Conservation (phyloP, 2,888 invertebrate species). For the Eupithecia dodoneata region DNA sequence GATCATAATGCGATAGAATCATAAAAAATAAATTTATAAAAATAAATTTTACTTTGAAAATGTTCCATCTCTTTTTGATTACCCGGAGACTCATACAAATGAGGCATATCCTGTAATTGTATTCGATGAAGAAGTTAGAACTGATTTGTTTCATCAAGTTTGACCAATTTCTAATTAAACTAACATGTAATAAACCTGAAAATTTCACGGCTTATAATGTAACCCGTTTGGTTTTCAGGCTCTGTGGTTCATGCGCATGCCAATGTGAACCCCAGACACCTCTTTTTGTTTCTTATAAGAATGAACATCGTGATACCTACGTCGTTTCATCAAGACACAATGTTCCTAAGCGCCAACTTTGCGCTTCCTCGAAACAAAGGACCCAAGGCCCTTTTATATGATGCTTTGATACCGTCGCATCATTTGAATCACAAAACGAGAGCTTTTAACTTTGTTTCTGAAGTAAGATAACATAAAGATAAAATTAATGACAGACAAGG, state of each 20-base stretch:
- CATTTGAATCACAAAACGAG: constrained; percentile 10
- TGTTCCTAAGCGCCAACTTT: background rate
- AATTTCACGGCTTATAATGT: too few relatives aligned
- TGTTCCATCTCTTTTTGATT: too few relatives aligned
- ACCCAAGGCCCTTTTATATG: background rate
- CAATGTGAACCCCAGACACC: background rate
- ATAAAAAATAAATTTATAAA: too few relatives aligned
- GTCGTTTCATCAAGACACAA: background rate
- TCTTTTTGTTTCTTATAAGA: background rate
- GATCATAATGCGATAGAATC: too few relatives aligned
- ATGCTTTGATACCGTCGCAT: background rate
- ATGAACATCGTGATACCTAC: background rate
- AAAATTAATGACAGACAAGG: background rate
- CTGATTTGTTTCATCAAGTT: too few relatives aligned
- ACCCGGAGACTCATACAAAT: too few relatives aligned
- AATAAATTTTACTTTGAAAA: too few relatives aligned
- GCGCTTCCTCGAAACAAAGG: background rate
- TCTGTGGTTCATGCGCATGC: background rate
- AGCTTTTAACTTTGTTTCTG: background rate
- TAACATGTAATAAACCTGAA: too few relatives aligned
- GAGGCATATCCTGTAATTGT: too few relatives aligned
- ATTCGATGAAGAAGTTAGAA: too few relatives aligned
- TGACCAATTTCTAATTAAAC: too few relatives aligned
- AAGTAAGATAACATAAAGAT: background rate
- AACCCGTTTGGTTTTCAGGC: too few relatives aligned